Percentiles rank a stretch among this genome's conserved stretches.
Evolutionary conservation across 1,140 invertebrate genomes (phyloP).

Genomic region (Drosophila sproati): DNA sequence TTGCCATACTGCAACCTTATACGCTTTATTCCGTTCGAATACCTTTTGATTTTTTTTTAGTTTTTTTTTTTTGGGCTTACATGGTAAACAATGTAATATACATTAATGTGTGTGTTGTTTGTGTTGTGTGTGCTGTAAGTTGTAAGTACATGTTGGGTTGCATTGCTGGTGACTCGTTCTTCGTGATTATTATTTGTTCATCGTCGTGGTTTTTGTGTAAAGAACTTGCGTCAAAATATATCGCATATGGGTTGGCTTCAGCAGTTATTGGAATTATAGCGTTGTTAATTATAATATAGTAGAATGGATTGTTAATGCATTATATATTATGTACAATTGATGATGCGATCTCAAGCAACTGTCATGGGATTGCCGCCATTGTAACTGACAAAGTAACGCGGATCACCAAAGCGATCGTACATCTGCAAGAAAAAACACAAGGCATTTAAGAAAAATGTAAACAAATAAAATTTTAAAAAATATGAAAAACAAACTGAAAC

Average conservation of each 20-base stretch:
- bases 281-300: constrained; percentile 36
- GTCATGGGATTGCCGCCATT: constrained; percentile 81
- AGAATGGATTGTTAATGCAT: constrained; percentile 24
- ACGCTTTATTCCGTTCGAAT: constrained; percentile 63
- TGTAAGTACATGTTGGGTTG: constrained; percentile 44
- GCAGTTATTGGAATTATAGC: constrained; percentile 50
- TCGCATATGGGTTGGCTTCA: constrained; percentile 47
- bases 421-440: constrained; percentile 67
- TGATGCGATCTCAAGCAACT: constrained; percentile 63
- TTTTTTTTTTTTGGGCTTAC: constrained; percentile 22
- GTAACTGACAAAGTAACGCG: constrained; percentile 79
- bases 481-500: constrained; percentile 15
- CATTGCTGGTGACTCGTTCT: constrained; percentile 12
- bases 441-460: constrained; percentile 8
- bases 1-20: constrained; percentile 68
- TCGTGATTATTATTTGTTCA: constrained; percentile 9
- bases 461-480: background rate
- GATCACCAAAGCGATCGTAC: constrained; percentile 81
- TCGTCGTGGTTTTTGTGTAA: constrained; percentile 13
- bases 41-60: constrained; percentile 27
- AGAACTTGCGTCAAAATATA: constrained; percentile 54
- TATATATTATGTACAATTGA: constrained; percentile 56
- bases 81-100: constrained; percentile 37
- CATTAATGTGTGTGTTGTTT: background rate
- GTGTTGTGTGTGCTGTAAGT: background rate